A percentile compares a stretch with the other conserved stretches of the same genome.
Conservation (phyloP, 2,888 invertebrate genomes). For the Rhimphoctona megacephalus region DNA sequence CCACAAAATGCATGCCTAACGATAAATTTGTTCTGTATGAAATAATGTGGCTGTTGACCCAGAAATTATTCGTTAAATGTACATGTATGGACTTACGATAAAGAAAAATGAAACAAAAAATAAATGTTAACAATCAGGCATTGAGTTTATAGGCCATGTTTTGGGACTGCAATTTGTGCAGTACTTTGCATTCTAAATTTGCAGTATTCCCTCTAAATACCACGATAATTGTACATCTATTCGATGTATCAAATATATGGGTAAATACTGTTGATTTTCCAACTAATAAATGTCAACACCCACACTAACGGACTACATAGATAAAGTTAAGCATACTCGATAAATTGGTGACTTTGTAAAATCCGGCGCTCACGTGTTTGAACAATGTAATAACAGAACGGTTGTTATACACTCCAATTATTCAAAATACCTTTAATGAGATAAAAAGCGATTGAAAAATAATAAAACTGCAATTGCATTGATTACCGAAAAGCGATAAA, state of each 20-base stretch:
- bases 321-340: conserved; percentile 1
- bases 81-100: background rate
- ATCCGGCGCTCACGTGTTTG: background rate
- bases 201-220: background rate
- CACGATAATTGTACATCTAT: background rate
- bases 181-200: background rate
- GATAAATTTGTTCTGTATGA: background rate
- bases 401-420: conserved; percentile 7
- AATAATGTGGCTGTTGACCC: background rate
- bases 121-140: background rate
- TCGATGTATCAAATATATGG: background rate
- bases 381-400: conserved; percentile 1
- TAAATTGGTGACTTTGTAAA: conserved; percentile 6
- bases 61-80: background rate
- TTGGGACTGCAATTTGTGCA: background rate
- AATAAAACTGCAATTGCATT: background rate
- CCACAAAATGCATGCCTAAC: background rate
- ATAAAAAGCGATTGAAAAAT: conserved; percentile 1
- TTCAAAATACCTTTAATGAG: background rate
- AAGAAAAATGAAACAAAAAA: background rate
- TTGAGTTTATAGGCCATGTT: background rate
- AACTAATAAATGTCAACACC: background rate
- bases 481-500: background rate
- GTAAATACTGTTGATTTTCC: background rate
- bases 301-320: background rate